These are phyloP conservation scores for Neotoma lepida DNA, from an alignment of 2,113 vertebrate genomes.

Conservation along the genomic window DNA sequence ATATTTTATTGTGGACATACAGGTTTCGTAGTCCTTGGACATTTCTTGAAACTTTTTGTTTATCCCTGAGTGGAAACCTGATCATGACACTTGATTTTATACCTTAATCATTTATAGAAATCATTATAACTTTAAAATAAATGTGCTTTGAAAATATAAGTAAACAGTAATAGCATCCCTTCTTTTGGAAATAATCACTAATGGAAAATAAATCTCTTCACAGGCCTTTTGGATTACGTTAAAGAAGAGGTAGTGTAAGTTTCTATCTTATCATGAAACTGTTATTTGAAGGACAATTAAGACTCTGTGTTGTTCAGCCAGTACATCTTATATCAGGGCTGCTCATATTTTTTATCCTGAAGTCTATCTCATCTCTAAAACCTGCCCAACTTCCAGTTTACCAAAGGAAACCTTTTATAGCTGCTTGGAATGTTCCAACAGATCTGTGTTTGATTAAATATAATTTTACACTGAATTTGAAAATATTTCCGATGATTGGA, in stretches of 20 bases:
- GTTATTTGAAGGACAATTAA: slow-evolving; percentile 77
- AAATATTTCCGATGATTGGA: slow-evolving; percentile 87
- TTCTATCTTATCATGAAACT: slow-evolving; percentile 78
- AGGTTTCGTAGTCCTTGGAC: not conserved
- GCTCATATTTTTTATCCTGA: slow-evolving; percentile 80
- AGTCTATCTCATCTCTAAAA: slow-evolving; percentile 84
- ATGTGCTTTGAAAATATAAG: not conserved
- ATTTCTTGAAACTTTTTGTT: not conserved
- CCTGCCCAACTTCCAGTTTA: slow-evolving; percentile 85
- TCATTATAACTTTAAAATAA: slow-evolving; percentile 43
- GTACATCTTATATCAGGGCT: slow-evolving; percentile 71
- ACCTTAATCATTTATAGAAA: not conserved
- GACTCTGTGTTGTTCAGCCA: slow-evolving; percentile 7
- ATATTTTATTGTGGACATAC: not conserved
- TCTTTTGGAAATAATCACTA: not conserved
- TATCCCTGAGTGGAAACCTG: not conserved
- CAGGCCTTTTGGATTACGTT: slow-evolving; percentile 24
- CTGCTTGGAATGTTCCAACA: slow-evolving; percentile 88
- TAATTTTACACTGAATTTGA: slow-evolving; percentile 83
- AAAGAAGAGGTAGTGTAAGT: not conserved
- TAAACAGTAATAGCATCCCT: not conserved
- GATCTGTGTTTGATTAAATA: slow-evolving; percentile 87
- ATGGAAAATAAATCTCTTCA: slow-evolving; percentile 52
- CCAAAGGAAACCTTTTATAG: slow-evolving; percentile 87
- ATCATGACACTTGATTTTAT: not conserved